Conservation (phyloP, 2,113 vertebrate genomes). For the Dasyurus viverrinus region DNA sequence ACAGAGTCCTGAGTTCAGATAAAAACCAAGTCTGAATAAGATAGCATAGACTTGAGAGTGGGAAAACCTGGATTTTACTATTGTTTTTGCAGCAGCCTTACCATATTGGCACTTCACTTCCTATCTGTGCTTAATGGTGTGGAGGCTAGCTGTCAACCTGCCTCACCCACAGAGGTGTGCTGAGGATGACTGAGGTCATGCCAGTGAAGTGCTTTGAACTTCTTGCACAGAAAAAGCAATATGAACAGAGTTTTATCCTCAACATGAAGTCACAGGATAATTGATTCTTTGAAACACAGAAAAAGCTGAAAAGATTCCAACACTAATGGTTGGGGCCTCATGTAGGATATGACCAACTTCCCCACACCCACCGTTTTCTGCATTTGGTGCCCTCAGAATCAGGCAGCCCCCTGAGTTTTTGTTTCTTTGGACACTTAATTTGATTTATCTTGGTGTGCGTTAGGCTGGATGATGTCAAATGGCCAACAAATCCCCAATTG, state of each 20-base stretch:
- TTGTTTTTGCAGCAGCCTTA: constrained; percentile 35
- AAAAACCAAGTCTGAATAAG: background rate
- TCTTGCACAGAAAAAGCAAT: background rate
- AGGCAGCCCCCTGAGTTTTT: constrained; percentile 20
- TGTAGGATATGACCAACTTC: fast-evolving
- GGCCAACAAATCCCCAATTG: background rate
- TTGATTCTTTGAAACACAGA: background rate
- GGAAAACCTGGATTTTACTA: background rate
- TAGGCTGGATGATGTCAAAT: constrained; percentile 57
- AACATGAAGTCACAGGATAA: background rate
- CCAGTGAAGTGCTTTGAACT: constrained; percentile 7
- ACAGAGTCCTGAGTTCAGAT: constrained; percentile 26
- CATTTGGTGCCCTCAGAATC: background rate
- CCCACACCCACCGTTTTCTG: background rate
- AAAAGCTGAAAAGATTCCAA: background rate
- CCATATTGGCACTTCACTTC: background rate
- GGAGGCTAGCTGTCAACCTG: background rate
- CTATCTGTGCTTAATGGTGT: background rate
- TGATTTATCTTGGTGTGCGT: constrained; percentile 23
- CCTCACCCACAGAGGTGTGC: background rate
- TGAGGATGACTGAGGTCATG: background rate
- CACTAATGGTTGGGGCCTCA: background rate
- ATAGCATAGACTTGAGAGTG: constrained; percentile 37
- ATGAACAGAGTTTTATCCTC: background rate
- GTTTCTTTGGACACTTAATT: constrained; percentile 58